A percentile compares a stretch with the other conserved stretches of the same genome.
phyloP scores from a whole-genome alignment of 1,140 invertebrate species.

The Argopecten irradians region DNA sequence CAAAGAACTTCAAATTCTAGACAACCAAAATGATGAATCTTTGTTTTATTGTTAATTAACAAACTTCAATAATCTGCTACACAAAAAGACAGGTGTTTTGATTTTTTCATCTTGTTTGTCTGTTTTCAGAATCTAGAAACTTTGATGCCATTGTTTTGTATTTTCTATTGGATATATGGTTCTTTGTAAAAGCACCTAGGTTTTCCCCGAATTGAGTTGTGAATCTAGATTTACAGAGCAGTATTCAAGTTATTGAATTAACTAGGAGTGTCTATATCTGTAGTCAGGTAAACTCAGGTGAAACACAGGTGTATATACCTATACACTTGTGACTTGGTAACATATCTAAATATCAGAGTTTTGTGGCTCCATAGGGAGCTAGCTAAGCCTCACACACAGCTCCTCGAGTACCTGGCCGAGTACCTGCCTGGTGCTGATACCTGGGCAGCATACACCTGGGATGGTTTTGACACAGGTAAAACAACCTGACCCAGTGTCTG shows the following conservation, averaged over 20 bases:
- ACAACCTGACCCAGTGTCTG: conserved; percentile 13
- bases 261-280: background rate
- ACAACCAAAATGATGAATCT: no score
- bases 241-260: background rate
- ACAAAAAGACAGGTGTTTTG: no score
- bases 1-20: no score
- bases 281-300: background rate
- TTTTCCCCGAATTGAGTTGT: background rate
- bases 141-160: background rate
- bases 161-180: background rate
- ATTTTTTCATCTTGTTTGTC: no score
- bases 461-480: conserved; percentile 15
- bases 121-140: background rate
- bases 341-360: conserved; percentile 5
- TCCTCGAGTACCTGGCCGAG: background rate
- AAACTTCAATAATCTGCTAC: no score
- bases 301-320: no score
- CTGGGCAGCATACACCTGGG: background rate
- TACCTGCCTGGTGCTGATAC: background rate
- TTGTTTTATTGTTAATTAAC: no score
- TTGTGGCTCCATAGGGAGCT: background rate
- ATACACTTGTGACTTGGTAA: background rate
- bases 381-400: background rate
- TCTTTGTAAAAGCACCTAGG: background rate
- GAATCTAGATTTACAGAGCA: background rate